phyloP scores from a whole-genome alignment of 37 sponge, comb jelly and placozoan genomes.

The Cliona cf. orientalis region DNA sequence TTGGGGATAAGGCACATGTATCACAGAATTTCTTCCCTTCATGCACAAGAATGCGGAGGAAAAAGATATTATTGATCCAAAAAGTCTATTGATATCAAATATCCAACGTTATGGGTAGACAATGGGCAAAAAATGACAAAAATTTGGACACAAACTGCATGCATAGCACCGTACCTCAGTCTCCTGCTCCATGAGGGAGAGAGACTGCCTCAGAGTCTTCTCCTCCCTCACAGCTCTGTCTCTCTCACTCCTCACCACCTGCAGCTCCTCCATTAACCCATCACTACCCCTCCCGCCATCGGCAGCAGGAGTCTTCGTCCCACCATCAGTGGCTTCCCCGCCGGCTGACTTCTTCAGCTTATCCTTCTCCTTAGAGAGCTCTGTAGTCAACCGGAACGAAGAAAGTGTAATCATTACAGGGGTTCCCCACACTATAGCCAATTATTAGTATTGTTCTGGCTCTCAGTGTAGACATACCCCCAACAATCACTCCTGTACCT shows the following conservation, averaged over 20 bases:
- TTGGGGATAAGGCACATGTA: too few species aligned
- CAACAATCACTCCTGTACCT: too few species aligned
- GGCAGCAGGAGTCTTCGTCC: background rate
- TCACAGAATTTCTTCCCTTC: too few species aligned
- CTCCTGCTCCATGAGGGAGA: slow-evolving; percentile 10
- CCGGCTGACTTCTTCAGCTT: slow-evolving; percentile 3
- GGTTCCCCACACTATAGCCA: background rate
- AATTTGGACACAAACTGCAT: too few species aligned
- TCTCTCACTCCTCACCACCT: slow-evolving; percentile 59
- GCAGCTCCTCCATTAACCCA: slow-evolving; percentile 56
- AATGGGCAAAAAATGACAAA: too few species aligned
- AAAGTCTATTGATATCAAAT: too few species aligned
- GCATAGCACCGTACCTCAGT: slow-evolving; percentile 6
- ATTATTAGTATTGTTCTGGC: background rate
- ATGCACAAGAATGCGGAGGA: too few species aligned
- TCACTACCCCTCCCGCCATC: background rate
- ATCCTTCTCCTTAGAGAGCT: slow-evolving; percentile 17
- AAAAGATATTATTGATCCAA: too few species aligned
- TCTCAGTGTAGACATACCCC: background rate
- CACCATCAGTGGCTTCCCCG: background rate
- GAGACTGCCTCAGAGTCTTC: slow-evolving; percentile 11
- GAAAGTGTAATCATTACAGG: too few species aligned
- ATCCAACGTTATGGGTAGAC: too few species aligned
- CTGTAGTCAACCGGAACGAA: too few species aligned
- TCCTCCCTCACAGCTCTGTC: slow-evolving; percentile 44